Evolutionary conservation across 2,797 vertebrate species (phyloP).

Genomic region (Lacerta agilis): DNA sequence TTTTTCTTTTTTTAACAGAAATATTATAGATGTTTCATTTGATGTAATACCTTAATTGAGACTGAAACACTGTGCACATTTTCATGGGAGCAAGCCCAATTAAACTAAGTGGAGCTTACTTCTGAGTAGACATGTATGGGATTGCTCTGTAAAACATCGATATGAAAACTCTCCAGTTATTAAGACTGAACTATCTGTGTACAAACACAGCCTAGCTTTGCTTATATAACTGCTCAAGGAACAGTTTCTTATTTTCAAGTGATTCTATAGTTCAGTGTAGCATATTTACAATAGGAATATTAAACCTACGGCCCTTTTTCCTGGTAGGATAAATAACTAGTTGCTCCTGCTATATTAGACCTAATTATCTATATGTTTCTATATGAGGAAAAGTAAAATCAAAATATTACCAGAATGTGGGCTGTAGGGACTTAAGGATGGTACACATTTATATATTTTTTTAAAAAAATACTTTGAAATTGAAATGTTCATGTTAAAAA

Average conservation of each 20-base stretch:
- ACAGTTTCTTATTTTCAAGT: slow-evolving; percentile 51
- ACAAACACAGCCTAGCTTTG: slow-evolving; percentile 43
- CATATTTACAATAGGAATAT: slow-evolving; percentile 7
- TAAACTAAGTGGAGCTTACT: background rate
- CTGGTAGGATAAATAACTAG: background rate
- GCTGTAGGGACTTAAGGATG: slow-evolving; percentile 1
- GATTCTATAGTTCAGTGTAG: slow-evolving; percentile 45
- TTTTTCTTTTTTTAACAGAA: background rate
- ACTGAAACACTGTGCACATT: background rate
- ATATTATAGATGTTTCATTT: background rate
- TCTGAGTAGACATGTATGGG: background rate
- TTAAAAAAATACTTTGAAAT: background rate
- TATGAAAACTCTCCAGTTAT: slow-evolving; percentile 13
- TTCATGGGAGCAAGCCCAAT: background rate
- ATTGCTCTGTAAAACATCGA: background rate
- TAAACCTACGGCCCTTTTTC: slow-evolving; percentile 31
- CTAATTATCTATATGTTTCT: background rate
- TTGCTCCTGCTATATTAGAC: slow-evolving; percentile 9
- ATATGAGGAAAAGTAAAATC: background rate
- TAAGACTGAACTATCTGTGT: slow-evolving; percentile 46
- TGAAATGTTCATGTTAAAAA: slow-evolving; percentile 1
- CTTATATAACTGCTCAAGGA: slow-evolving; percentile 34
- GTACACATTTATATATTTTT: slow-evolving; percentile 7
- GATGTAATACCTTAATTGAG: slow-evolving; percentile 21
- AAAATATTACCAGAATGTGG: background rate